Evolutionary conservation across 35 echinoderm and acorn worm genomes (phyloP).

Genomic region (Apostichopus californicus): DNA sequence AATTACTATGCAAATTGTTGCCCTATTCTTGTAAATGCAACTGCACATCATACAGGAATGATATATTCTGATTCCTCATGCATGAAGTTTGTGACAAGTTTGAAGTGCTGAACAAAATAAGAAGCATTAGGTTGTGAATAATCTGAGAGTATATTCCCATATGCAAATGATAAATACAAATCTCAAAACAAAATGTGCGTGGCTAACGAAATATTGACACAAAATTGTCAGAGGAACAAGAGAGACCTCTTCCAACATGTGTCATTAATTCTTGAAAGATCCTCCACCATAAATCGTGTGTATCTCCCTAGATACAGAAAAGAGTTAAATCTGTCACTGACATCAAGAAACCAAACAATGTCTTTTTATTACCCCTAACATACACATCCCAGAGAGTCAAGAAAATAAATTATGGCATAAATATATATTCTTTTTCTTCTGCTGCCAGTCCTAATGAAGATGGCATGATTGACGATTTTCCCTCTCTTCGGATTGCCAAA

Average conservation of each 20-base stretch:
- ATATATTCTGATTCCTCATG: too few relatives aligned
- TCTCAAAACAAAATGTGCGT: background rate
- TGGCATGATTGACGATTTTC: background rate
- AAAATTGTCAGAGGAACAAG: background rate
- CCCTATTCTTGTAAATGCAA: too few relatives aligned
- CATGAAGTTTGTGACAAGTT: too few relatives aligned
- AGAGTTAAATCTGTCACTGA: background rate
- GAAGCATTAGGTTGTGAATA: too few relatives aligned
- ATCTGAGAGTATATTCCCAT: too few relatives aligned
- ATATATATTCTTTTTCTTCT: background rate
- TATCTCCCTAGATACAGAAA: background rate
- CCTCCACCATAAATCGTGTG: background rate
- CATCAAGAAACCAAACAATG: background rate
- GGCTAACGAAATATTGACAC: background rate
- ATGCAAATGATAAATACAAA: background rate
- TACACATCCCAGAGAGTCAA: background rate
- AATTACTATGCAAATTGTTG: too few relatives aligned
- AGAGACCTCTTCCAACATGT: background rate
- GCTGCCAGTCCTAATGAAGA: background rate
- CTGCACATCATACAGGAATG: too few relatives aligned
- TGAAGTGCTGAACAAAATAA: too few relatives aligned
- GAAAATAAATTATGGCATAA: background rate
- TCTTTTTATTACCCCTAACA: background rate
- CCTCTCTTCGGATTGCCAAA: background rate
- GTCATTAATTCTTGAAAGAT: background rate